phyloP scores from a whole-genome alignment of 2,888 invertebrate species.

The Nysson spinosus region DNA sequence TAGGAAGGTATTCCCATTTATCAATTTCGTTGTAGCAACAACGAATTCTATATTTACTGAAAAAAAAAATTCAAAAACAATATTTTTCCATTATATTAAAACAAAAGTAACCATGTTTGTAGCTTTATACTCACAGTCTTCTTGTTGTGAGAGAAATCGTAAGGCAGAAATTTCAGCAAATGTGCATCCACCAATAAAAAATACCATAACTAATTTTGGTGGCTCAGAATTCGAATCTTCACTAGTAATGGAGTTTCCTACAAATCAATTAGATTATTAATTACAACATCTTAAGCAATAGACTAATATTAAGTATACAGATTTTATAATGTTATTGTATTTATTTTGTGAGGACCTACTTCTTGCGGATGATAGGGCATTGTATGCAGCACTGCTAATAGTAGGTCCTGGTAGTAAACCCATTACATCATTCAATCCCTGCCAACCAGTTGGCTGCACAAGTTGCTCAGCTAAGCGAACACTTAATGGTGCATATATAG shows the following conservation, averaged over 20 bases:
- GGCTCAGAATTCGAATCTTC: slow-evolving; percentile 78
- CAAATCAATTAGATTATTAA: slow-evolving; percentile 15
- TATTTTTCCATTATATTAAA: background rate
- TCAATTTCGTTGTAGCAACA: slow-evolving; percentile 93
- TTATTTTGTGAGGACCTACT: slow-evolving; percentile 42
- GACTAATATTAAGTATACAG: background rate
- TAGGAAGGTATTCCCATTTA: slow-evolving; percentile 93
- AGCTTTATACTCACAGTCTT: slow-evolving; percentile 79
- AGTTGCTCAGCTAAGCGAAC: slow-evolving; percentile 91
- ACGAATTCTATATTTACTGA: slow-evolving; percentile 90
- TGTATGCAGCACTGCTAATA: slow-evolving; percentile 72
- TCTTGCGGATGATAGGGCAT: slow-evolving; percentile 44
- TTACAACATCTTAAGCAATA: background rate
- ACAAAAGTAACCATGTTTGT: background rate
- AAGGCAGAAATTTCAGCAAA: slow-evolving; percentile 93
- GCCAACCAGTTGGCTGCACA: slow-evolving; percentile 87
- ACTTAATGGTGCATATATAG: slow-evolving; percentile 95
- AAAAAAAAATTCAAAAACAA: slow-evolving; percentile 35
- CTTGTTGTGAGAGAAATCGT: slow-evolving; percentile 86
- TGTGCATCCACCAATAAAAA: slow-evolving; percentile 98
- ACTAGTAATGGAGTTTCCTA: slow-evolving; percentile 77
- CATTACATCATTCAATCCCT: slow-evolving; percentile 90
- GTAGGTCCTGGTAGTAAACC: slow-evolving; percentile 89
- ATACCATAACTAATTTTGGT: slow-evolving; percentile 89
- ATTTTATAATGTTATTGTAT: background rate